A percentile compares a stretch with the other conserved stretches of the same genome.
phyloP scores from a whole-genome alignment of 2,888 invertebrate species.

The Eurois occulta region DNA sequence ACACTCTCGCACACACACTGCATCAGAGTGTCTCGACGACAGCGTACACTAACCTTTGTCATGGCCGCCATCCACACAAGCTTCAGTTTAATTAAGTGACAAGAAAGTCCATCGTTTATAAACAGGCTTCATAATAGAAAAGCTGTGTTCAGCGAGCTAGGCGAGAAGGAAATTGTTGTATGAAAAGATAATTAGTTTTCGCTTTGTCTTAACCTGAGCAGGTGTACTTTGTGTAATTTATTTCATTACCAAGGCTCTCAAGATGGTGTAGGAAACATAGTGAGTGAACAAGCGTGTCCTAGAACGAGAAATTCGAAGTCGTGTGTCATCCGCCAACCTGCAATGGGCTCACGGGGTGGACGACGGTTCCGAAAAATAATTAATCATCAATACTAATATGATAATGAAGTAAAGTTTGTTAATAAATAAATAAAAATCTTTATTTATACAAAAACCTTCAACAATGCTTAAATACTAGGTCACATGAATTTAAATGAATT shows the following conservation, averaged over 20 bases:
- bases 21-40: background rate
- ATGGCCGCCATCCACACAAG: slow-evolving; percentile 49
- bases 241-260: background rate
- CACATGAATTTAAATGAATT: no score
- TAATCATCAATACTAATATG: background rate
- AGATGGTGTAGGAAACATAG: background rate
- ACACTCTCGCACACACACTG: background rate
- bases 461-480: no score
- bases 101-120: slow-evolving; percentile 52
- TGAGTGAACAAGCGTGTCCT: background rate
- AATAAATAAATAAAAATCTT: no score
- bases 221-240: background rate
- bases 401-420: no score
- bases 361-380: background rate
- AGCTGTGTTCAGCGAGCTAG: background rate
- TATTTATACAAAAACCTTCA: no score
- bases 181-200: background rate
- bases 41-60: background rate
- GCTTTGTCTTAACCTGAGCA: background rate
- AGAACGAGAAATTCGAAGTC: background rate
- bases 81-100: slow-evolving; percentile 66
- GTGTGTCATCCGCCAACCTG: background rate
- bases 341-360: background rate
- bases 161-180: background rate
- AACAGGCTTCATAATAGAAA: slow-evolving; percentile 35